Conservation (phyloP, 2,113 vertebrate species). For the Lota lota region DNA sequence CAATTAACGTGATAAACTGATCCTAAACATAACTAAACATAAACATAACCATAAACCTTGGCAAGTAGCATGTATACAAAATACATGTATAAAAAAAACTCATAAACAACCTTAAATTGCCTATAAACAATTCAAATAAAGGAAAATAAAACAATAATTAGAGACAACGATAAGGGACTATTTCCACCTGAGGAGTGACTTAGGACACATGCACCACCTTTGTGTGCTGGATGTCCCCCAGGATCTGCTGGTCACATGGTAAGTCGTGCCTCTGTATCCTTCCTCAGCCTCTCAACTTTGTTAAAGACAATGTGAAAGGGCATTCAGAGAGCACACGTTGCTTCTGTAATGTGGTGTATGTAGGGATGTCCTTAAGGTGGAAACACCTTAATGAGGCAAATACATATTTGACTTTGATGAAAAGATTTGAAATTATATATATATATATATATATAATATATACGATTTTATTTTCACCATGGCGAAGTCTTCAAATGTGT, state of each 20-base stretch:
- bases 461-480: too few species aligned
- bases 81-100: neutral
- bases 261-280: conserved; percentile 44
- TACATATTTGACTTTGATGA: too few species aligned
- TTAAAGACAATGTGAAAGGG: too few species aligned
- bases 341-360: too few species aligned
- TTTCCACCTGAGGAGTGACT: conserved; percentile 26
- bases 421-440: too few species aligned
- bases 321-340: too few species aligned
- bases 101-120: neutral
- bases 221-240: conserved; percentile 40
- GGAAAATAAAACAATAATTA: neutral
- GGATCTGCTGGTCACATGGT: conserved; percentile 56
- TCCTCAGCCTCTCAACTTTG: neutral
- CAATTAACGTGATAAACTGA: neutral
- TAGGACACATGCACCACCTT: conserved; percentile 22
- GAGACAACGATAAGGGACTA: neutral
- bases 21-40: neutral
- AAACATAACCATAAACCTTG: neutral
- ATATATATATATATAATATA: too few species aligned
- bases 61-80: neutral
- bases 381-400: too few species aligned
- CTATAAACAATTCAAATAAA: neutral
- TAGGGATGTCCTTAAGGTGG: too few species aligned
- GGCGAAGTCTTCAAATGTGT: too few species aligned